phyloP scores from a whole-genome alignment of 2,888 invertebrate genomes.

The Drosophila leonis region DNA sequence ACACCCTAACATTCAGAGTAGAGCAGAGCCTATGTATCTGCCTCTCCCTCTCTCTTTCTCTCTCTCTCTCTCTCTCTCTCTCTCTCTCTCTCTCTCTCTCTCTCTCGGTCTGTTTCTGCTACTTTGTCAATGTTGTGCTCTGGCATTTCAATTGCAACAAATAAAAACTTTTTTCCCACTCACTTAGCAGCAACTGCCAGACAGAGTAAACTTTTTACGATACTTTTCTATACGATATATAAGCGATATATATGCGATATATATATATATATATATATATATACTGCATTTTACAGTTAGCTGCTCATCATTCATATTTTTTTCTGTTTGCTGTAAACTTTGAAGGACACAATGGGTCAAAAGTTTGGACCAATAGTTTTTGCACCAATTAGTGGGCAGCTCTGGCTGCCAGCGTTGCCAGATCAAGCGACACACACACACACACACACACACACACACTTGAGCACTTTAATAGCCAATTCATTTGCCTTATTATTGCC shows the following conservation, averaged over 20 bases:
- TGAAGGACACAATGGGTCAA: constrained; percentile 45
- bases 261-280: too few species aligned
- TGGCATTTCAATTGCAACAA: constrained; percentile 69
- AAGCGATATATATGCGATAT: not conserved
- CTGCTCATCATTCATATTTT: constrained; percentile 73
- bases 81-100: not conserved
- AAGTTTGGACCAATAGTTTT: constrained; percentile 57
- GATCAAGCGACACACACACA: constrained; percentile 18
- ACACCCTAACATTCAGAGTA: not conserved
- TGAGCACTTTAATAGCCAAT: constrained; percentile 55
- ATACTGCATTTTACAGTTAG: constrained; percentile 70
- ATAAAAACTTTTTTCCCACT: constrained; percentile 24
- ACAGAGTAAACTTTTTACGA: constrained; percentile 6
- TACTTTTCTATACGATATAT: not conserved
- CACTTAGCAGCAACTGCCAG: constrained; percentile 15
- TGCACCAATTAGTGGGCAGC: constrained; percentile 64
- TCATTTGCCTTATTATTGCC: constrained; percentile 67
- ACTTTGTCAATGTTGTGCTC: constrained; percentile 12
- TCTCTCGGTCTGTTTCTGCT: too few species aligned
- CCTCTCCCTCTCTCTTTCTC: not conserved
- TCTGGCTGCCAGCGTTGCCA: constrained; percentile 41
- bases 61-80: not conserved
- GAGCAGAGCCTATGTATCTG: not conserved
- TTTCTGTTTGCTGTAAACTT: constrained; percentile 12
- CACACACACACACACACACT: not conserved